Base-by-base conservation (phyloP, 2,113 vertebrate species). In the Puntigrus tetrazona region DNA sequence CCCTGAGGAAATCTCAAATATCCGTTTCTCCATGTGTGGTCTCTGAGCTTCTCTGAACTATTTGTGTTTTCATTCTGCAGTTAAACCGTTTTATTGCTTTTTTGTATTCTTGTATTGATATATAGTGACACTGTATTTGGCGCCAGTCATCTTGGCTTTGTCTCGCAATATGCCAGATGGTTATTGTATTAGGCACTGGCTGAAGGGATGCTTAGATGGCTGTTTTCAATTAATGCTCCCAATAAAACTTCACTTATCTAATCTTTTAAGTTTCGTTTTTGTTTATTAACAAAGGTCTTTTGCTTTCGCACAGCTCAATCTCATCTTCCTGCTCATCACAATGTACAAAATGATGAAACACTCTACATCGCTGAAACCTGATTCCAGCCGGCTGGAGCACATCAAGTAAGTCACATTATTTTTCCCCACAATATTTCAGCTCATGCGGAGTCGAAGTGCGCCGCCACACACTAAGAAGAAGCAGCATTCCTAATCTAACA, bases 291-390 rank as follows among this genome's bases (percentile, higher is more conserved):
- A 14, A 91, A 85, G 91, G 87, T 88, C 90, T 94, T 91, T 95
- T 90, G 93, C 95, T 92, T 96, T 96, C 92, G 92, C 93, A 95
- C 96, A 99, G 98, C 94, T 99, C 93, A 99, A 99, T 95, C 94
- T 99, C 94, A 96, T 99, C 95, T 99, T 99, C 94, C 94, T 99
- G 95, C 95, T 98, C 94, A 98, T 99, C 95, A 99, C 98, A 57
- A 95, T 99, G 95, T 99, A 97, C 94, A 99, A 99, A 96, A 99
- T 99, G 98, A 97, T 99, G 96, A 99, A 98, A 93, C 97, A 99
- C 93, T 98, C 98, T 73, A 99, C 97, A 91, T 98, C 98, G 92
- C 94, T 99, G 96, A 99, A 99, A 96, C 98, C 98, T 91, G 98
- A 99, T 93, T 99, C 98, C 88, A 99, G 97, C 95, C 96, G 98